These are phyloP conservation scores for Delphinus delphis DNA, from an alignment of 2,113 vertebrate species.

Conservation along the genomic window DNA sequence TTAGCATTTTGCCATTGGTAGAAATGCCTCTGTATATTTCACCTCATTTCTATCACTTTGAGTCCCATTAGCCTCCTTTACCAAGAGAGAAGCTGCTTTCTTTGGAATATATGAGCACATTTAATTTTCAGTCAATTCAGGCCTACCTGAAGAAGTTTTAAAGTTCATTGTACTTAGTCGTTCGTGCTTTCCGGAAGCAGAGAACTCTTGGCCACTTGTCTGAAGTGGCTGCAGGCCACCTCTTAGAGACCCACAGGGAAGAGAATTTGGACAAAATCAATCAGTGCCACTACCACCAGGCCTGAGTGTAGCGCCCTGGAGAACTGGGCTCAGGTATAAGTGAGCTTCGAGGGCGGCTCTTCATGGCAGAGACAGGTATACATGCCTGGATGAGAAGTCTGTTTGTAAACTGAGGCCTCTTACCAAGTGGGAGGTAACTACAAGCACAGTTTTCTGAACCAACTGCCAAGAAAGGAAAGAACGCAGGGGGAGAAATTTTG, in stretches of 20 bases:
- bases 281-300: not conserved
- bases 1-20: not conserved
- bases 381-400: not conserved
- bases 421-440: not conserved
- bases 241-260: not conserved
- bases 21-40: not conserved
- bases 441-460: not conserved
- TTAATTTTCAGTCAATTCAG: constrained; percentile 5
- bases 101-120: not conserved
- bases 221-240: not conserved
- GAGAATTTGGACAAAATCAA: not conserved
- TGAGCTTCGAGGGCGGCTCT: not conserved
- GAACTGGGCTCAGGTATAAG: not conserved
- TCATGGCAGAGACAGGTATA: not conserved
- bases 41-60: not conserved
- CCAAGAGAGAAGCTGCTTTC: not conserved
- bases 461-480: not conserved
- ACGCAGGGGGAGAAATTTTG: not conserved
- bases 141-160: not conserved
- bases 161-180: not conserved
- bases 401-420: not conserved
- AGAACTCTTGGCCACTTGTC: not conserved
- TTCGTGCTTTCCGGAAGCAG: not conserved
- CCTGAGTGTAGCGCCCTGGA: too few relatives aligned
- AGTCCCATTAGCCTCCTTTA: not conserved